Conservation (phyloP, 2,113 vertebrate species). For the Crotalus tigris region DNA sequence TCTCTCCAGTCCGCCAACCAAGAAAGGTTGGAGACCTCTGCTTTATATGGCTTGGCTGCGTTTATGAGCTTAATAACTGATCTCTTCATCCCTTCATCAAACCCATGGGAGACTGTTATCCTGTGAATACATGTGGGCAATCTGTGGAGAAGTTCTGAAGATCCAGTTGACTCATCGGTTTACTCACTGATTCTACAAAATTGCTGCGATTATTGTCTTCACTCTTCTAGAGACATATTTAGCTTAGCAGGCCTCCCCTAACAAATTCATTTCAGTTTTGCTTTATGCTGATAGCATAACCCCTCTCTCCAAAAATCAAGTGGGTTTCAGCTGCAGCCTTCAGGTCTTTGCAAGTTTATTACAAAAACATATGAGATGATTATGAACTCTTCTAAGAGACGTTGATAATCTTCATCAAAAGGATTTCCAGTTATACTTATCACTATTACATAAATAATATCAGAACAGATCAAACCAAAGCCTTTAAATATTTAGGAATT, state of each 20-base stretch:
- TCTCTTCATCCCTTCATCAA: not conserved
- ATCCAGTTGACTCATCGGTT: not conserved
- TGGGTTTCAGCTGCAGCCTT: not conserved
- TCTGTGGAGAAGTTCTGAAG: not conserved
- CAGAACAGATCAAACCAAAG: not conserved
- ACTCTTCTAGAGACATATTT: not conserved
- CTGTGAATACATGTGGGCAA: not conserved
- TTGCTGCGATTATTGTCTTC: not conserved
- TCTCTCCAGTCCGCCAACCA: too few species aligned
- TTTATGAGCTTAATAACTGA: not conserved
- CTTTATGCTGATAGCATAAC: not conserved
- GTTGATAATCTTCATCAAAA: not conserved
- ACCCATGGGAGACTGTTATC: not conserved
- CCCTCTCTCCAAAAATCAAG: not conserved
- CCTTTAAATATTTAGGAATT: not conserved
- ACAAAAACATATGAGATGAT: not conserved
- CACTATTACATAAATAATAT: not conserved
- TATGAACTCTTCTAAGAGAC: not conserved
- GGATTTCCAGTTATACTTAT: not conserved
- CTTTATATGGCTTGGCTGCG: not conserved
- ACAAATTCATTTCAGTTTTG: not conserved
- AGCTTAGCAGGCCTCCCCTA: not conserved
- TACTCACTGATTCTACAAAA: not conserved
- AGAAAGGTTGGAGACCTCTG: too few species aligned
- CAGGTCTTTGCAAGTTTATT: not conserved